Percentiles rank a stretch among this genome's conserved stretches.
phyloP scores from a whole-genome alignment of 2,797 vertebrate species.

The Chaenodraco wilsoni region DNA sequence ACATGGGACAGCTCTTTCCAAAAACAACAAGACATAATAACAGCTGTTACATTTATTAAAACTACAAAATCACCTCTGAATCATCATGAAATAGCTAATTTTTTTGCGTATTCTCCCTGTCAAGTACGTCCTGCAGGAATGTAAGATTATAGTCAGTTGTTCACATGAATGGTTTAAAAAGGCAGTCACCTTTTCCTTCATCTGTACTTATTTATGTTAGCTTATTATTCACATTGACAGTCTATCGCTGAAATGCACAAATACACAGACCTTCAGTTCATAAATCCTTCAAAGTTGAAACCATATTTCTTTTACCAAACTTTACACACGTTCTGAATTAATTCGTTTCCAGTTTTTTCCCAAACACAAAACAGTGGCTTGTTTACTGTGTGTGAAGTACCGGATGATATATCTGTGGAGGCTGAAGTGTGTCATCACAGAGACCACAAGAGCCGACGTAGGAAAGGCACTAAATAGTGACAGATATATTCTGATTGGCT shows the following conservation, averaged over 20 bases:
- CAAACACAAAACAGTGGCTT: slow-evolving; percentile 27
- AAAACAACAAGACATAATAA: slow-evolving; percentile 39
- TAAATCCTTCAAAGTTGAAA: slow-evolving; percentile 41
- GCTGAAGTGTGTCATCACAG: slow-evolving; percentile 65
- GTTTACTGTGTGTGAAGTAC: slow-evolving; percentile 30
- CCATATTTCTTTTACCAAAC: slow-evolving; percentile 11
- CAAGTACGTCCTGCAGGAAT: slow-evolving; percentile 47
- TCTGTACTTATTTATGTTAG: slow-evolving; percentile 14
- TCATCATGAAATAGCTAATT: slow-evolving; percentile 47
- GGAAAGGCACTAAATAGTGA: slow-evolving; percentile 72
- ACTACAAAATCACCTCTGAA: slow-evolving; percentile 61
- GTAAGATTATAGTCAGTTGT: slow-evolving; percentile 26
- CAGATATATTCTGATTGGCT: slow-evolving; percentile 54
- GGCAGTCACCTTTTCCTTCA: slow-evolving; percentile 33
- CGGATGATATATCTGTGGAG: slow-evolving; percentile 39
- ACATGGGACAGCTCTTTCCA: slow-evolving; percentile 9
- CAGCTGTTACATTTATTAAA: slow-evolving; percentile 54
- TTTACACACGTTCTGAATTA: slow-evolving; percentile 9
- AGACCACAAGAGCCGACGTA: slow-evolving; percentile 56
- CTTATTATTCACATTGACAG: slow-evolving; percentile 33
- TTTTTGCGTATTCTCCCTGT: slow-evolving; percentile 30
- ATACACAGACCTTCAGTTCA: slow-evolving; percentile 42
- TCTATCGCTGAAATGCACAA: slow-evolving; percentile 35
- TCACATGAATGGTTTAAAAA: slow-evolving; percentile 27
- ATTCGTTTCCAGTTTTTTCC: slow-evolving; percentile 39